phyloP scores from a whole-genome alignment of 2,797 vertebrate genomes.

The Chromis chromis region DNA sequence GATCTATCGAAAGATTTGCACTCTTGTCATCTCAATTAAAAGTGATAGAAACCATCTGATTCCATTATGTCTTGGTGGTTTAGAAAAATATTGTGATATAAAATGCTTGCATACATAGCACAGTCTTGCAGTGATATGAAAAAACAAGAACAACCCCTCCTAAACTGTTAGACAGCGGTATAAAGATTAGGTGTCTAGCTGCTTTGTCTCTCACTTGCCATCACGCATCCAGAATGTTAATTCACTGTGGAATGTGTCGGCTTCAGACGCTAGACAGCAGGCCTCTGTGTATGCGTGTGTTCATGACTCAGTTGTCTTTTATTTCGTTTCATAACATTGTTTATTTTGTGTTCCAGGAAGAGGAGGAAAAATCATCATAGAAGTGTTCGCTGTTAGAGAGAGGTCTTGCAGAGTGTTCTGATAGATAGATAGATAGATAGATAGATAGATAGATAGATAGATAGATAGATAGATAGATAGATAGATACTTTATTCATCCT shows the following conservation, averaged over 20 bases:
- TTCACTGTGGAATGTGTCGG: conserved; percentile 69
- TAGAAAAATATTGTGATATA: not conserved
- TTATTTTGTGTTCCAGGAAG: conserved; percentile 50
- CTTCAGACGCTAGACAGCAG: conserved; percentile 58
- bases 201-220: conserved; percentile 58
- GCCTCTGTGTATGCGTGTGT: conserved; percentile 47
- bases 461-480: no score
- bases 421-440: no score
- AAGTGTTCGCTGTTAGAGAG: conserved; percentile 17
- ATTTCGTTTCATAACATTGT: conserved; percentile 62
- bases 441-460: no score
- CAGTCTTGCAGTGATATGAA: not conserved
- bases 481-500: no score
- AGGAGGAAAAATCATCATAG: conserved; percentile 34
- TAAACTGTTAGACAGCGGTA: conserved; percentile 38
- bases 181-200: conserved; percentile 62
- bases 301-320: conserved; percentile 58
- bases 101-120: not conserved
- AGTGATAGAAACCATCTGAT: not conserved
- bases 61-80: not conserved
- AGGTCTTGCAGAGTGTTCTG: conserved; percentile 11
- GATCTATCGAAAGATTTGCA: not conserved
- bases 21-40: not conserved
- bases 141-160: conserved; percentile 29
- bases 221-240: conserved; percentile 67